phyloP scores from a whole-genome alignment of 2,888 invertebrate genomes.

The Cephus sareptanus region DNA sequence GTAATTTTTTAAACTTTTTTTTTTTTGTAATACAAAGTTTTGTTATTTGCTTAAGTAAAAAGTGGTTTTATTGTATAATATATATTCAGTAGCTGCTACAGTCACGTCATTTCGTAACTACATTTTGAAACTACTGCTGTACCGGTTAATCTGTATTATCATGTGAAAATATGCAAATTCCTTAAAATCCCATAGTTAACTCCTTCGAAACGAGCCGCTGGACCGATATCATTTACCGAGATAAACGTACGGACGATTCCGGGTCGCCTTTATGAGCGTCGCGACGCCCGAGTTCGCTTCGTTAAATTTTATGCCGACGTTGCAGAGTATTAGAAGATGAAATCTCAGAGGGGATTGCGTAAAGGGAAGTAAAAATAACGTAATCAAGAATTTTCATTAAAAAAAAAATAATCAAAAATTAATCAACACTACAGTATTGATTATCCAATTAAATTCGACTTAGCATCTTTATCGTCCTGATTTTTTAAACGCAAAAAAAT shows the following conservation, averaged over 20 bases:
- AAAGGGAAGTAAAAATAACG: neutral
- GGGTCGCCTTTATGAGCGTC: neutral
- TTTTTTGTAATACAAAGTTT: neutral
- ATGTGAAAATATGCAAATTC: neutral
- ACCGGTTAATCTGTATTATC: neutral
- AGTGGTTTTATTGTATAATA: neutral
- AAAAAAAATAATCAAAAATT: neutral
- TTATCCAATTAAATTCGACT: neutral
- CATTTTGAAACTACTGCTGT: neutral
- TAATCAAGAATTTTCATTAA: neutral
- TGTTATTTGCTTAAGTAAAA: neutral
- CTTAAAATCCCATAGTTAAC: neutral
- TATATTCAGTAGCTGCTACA: neutral
- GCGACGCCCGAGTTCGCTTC: neutral
- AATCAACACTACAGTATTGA: neutral
- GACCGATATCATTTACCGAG: neutral
- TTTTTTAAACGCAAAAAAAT: neutral
- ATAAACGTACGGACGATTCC: neutral
- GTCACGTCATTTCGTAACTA: neutral
- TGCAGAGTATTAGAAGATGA: neutral
- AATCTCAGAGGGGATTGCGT: neutral
- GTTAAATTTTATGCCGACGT: neutral
- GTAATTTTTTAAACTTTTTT: neutral
- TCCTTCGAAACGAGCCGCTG: neutral
- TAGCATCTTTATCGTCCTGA: neutral